phyloP scores from a whole-genome alignment of 2,888 invertebrate species.

The Drosophila subquinaria region DNA sequence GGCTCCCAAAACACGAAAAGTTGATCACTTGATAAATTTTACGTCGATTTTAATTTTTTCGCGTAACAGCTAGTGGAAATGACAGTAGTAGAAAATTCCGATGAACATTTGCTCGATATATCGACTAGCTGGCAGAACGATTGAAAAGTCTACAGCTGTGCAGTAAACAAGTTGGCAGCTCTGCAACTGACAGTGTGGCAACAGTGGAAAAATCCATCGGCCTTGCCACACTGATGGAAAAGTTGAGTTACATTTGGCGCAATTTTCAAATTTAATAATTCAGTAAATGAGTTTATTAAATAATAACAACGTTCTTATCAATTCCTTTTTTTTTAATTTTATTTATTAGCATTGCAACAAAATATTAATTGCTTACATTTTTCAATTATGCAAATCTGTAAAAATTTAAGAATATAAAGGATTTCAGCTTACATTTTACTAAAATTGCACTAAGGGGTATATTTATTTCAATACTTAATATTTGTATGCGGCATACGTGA shows the following conservation, averaged over 20 bases:
- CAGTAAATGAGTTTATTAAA: slow-evolving; percentile 22
- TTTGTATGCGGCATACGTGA: slow-evolving; percentile 17
- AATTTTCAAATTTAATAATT: background rate
- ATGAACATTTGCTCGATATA: slow-evolving; percentile 42
- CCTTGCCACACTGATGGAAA: slow-evolving; percentile 20
- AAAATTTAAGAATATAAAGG: slow-evolving; percentile 40
- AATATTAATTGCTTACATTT: slow-evolving; percentile 34
- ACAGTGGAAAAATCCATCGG: background rate
- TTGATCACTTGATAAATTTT: too few relatives aligned
- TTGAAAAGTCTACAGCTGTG: slow-evolving; percentile 37
- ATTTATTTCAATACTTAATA: slow-evolving; percentile 52
- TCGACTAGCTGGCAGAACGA: slow-evolving; percentile 36
- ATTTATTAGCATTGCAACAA: slow-evolving; percentile 45
- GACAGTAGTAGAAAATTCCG: slow-evolving; percentile 37
- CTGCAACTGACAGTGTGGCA: background rate
- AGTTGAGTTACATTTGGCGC: background rate
- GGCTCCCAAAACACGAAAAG: too few relatives aligned
- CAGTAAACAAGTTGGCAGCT: slow-evolving; percentile 30
- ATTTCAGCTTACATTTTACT: slow-evolving; percentile 43
- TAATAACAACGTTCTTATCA: background rate
- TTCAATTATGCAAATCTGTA: slow-evolving; percentile 38
- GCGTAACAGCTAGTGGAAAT: background rate
- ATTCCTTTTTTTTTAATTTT: background rate
- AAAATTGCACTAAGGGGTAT: slow-evolving; percentile 63
- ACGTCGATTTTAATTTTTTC: too few relatives aligned